Evolutionary conservation across 2,113 vertebrate genomes (phyloP), one percentile per base, ranked within the genome.

Genomic region (Lycocorax pyrrhopterus): DNA sequence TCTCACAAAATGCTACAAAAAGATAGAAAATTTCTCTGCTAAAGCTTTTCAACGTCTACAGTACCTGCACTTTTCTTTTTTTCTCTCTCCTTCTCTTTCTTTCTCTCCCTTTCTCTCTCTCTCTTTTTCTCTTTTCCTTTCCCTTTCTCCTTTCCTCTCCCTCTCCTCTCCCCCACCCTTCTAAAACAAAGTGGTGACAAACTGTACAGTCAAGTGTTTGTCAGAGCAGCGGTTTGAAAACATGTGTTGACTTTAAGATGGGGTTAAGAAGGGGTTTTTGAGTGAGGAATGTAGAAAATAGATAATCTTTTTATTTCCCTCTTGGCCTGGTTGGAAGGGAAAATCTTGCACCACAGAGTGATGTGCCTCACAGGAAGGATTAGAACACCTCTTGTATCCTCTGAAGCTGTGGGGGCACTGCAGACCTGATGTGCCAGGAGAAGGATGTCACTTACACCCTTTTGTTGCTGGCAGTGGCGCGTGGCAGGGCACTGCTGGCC

Each of bases 401-500:
- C 33, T 22, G 62, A 4, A 47, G 41, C 80, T 51, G 59, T 4
- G 71, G 25, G 11, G 56, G 10, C n/a, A 3, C 9, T 16, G 64
- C 60, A 72, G 81, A 25, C 6, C 30, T 0, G 2, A 11, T 8
- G 60, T 19, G 6, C 51, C 19, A 0, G 4, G 9, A 17, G 43
- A 6, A 56, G 23, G 55, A 3, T 21, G 44, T 47, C 68, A 8
- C 37, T 44, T 1, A 44, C 5, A 2, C 5, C 21, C 37, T n/a
- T n/a, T 2, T 12, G 21, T 30, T 29, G 55, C 75, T 66, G 84
- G 35, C 47, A 72, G 33, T 5, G 23, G 52, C 2, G 0, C 0
- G 0, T 13, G 44, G 33, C 39, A 27, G 29, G 62, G 80, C 20
- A 2, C 44, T 20, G 33, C 16, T 1, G 29, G 77, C 0, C 2